A percentile compares a stretch with the other conserved stretches of the same genome.
Conservation (phyloP, 2,888 invertebrate genomes). For the Eulithis testata region DNA sequence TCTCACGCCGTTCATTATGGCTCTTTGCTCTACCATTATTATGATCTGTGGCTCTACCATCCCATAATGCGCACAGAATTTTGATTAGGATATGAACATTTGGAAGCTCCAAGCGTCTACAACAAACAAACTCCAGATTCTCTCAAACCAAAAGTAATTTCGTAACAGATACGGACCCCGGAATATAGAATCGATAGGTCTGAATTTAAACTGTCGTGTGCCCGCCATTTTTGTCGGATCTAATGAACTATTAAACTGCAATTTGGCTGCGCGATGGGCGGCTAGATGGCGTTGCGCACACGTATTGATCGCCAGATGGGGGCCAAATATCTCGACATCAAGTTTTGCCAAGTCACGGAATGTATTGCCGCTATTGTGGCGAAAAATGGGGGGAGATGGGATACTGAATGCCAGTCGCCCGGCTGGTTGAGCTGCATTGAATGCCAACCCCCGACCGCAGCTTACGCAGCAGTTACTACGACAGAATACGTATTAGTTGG, state of each 20-base stretch:
- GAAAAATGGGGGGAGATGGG: conserved; percentile 76
- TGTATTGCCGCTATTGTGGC: conserved; percentile 83
- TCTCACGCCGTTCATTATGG: no score
- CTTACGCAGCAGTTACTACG: conserved; percentile 12
- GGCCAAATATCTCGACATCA: conserved; percentile 74
- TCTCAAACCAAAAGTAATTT: conserved; percentile 35
- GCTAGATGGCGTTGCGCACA: conserved; percentile 82
- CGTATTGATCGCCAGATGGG: conserved; percentile 78
- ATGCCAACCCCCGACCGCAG: conserved; percentile 16
- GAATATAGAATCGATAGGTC: conserved; percentile 73
- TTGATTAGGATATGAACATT: no score
- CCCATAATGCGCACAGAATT: no score
- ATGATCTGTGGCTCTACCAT: no score
- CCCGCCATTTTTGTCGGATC: conserved; percentile 83
- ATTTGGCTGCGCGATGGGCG: conserved; percentile 81
- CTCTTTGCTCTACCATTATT: no score
- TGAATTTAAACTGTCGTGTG: conserved; percentile 81
- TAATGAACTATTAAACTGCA: conserved; percentile 85
- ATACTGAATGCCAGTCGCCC: conserved; percentile 35
- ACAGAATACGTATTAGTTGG: conserved; percentile 10
- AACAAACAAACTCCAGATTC: conserved; percentile 2
- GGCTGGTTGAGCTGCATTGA: conserved; percentile 22
- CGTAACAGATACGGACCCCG: conserved; percentile 48
- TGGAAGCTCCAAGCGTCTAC: no score
- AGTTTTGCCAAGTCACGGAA: conserved; percentile 83